phyloP scores from a whole-genome alignment of 2,888 invertebrate genomes.

The Cheilosia soror region DNA sequence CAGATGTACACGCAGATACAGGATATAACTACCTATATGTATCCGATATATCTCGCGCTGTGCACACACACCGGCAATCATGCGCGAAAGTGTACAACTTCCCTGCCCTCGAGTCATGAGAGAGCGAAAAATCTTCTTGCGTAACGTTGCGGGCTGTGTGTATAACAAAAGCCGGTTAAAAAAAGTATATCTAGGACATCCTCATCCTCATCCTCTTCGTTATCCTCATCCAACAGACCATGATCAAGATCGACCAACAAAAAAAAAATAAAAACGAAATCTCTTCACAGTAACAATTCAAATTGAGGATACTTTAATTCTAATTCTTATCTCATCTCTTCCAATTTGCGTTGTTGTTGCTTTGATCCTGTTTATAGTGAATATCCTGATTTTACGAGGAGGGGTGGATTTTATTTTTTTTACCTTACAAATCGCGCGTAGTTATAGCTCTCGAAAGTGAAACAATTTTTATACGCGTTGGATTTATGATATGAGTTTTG shows the following conservation, averaged over 20 bases:
- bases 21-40: conserved; percentile 32
- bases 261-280: conserved; percentile 25
- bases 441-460: background rate
- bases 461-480: conserved; percentile 59
- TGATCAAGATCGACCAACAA: conserved; percentile 61
- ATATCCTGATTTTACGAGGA: conserved; percentile 46
- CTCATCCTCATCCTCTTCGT: conserved; percentile 46
- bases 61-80: conserved; percentile 57
- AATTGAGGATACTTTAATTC: conserved; percentile 72
- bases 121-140: conserved; percentile 43
- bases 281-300: conserved; percentile 63
- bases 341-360: conserved; percentile 9
- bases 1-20: conserved; percentile 48
- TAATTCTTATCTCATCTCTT: conserved; percentile 73
- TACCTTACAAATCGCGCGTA: conserved; percentile 59
- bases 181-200: conserved; percentile 63
- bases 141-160: conserved; percentile 40
- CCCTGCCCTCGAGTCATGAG: conserved; percentile 63
- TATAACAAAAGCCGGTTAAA: conserved; percentile 53
- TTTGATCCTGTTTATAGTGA: conserved; percentile 65
- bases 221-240: conserved; percentile 64
- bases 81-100: conserved; percentile 67
- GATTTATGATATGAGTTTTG: conserved; percentile 55
- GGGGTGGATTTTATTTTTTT: conserved; percentile 41
- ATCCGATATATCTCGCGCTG: conserved; percentile 23